Conservation (phyloP, 2,113 vertebrate species). For the Anguilla rostrata region DNA sequence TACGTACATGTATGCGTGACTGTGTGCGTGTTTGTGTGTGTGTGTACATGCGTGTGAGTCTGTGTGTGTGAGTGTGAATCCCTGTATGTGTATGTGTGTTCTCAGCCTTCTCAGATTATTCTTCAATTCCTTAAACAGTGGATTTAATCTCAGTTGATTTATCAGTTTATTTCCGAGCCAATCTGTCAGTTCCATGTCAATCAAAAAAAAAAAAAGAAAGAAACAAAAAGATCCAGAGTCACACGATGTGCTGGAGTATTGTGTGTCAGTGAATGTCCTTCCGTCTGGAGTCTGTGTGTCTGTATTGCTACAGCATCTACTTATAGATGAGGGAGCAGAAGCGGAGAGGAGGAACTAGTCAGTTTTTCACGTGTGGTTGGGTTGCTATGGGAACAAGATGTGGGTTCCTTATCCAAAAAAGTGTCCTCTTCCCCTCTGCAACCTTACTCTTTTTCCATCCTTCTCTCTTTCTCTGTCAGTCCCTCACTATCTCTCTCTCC, state of each 20-base stretch:
- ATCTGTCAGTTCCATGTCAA: background rate
- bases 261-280: background rate
- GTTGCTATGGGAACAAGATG: constrained; percentile 81
- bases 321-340: constrained; percentile 38
- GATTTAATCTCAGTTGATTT: background rate
- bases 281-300: background rate
- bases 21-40: too few species aligned
- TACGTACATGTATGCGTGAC: background rate
- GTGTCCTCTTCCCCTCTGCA: constrained; percentile 63
- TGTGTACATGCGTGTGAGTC: too few species aligned
- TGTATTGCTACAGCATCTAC: background rate
- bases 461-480: constrained; percentile 42
- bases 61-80: background rate
- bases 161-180: background rate
- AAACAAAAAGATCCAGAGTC: background rate
- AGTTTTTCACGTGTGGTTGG: constrained; percentile 74
- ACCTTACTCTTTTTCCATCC: constrained; percentile 35
- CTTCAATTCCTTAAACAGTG: background rate
- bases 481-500: constrained; percentile 38
- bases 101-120: background rate
- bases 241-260: background rate
- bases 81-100: too few species aligned
- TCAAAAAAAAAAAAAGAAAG: background rate
- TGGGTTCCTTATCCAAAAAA: constrained; percentile 71
- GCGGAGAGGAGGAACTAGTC: constrained; percentile 60